Conservation (phyloP, 2,113 vertebrate genomes). For the Macroglossus sobrinus region DNA sequence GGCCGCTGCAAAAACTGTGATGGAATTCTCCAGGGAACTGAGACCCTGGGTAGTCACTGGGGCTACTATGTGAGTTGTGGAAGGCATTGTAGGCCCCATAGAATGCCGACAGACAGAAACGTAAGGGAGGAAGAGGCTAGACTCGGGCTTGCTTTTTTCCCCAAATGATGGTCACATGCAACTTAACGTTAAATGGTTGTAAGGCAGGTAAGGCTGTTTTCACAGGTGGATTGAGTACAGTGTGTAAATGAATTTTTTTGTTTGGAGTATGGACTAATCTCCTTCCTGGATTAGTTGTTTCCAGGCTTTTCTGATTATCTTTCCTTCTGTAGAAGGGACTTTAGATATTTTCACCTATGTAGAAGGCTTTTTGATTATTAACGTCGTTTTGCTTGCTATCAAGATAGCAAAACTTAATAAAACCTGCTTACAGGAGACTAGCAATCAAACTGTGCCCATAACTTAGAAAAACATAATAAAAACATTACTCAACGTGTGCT, state of each 20-base stretch:
- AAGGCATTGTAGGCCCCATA: neutral
- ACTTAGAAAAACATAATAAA: neutral
- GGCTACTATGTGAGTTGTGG: neutral
- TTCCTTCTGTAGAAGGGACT: constrained; percentile 33
- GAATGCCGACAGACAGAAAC: constrained; percentile 18
- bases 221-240: neutral
- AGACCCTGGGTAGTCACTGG: neutral
- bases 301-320: constrained; percentile 14
- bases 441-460: neutral
- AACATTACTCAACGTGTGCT: neutral
- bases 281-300: constrained; percentile 47
- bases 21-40: constrained; percentile 23
- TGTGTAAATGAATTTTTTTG: constrained; percentile 24
- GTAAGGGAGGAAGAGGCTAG: constrained; percentile 34
- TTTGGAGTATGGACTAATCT: constrained; percentile 4
- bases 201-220: constrained; percentile 37
- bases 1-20: neutral
- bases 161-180: neutral
- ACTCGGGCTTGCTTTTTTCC: constrained; percentile 7
- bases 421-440: neutral
- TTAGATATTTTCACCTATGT: neutral
- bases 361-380: constrained; percentile 16
- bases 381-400: neutral
- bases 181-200: neutral
- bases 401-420: neutral